Percentiles rank a stretch among this genome's conserved stretches.
Evolutionary conservation across 35 echinoderm and acorn worm species (phyloP).

Genomic region (Heliocidaris erythrogramma): DNA sequence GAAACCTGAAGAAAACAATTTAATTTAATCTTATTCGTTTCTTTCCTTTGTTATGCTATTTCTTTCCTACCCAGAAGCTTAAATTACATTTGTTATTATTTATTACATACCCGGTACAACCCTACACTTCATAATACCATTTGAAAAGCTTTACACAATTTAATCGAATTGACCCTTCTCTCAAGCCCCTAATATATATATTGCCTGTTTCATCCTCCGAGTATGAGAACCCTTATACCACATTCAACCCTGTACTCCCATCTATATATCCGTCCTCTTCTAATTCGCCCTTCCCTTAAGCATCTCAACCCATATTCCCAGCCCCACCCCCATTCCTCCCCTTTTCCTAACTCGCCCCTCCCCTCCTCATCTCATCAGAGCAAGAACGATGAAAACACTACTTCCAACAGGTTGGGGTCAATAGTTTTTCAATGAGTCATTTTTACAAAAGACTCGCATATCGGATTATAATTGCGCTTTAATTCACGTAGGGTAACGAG

Average conservation of each 20-base stretch:
- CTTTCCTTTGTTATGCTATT: too few species aligned
- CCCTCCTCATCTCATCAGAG: neutral
- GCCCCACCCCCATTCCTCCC: neutral
- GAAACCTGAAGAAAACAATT: neutral
- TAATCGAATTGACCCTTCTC: neutral
- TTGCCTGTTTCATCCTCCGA: neutral
- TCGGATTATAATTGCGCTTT: slow-evolving; percentile 48
- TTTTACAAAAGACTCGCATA: slow-evolving; percentile 27
- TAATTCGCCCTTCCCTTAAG: neutral
- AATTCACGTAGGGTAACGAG: neutral
- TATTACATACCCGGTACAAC: too few species aligned
- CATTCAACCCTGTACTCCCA: neutral
- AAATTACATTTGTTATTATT: neutral
- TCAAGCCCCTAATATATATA: neutral
- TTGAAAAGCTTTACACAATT: neutral
- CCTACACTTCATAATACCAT: neutral
- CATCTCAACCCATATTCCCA: neutral
- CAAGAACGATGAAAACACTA: neutral
- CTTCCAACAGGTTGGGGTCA: neutral
- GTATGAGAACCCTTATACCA: neutral
- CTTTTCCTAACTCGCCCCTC: neutral
- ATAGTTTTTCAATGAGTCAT: slow-evolving; percentile 33
- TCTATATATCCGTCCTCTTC: neutral
- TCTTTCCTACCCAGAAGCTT: neutral
- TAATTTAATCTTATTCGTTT: too few species aligned